A percentile compares a stretch with the other conserved stretches of the same genome.
Evolutionary conservation across 2,888 invertebrate species (phyloP).

Genomic region (Tinea trinotella): DNA sequence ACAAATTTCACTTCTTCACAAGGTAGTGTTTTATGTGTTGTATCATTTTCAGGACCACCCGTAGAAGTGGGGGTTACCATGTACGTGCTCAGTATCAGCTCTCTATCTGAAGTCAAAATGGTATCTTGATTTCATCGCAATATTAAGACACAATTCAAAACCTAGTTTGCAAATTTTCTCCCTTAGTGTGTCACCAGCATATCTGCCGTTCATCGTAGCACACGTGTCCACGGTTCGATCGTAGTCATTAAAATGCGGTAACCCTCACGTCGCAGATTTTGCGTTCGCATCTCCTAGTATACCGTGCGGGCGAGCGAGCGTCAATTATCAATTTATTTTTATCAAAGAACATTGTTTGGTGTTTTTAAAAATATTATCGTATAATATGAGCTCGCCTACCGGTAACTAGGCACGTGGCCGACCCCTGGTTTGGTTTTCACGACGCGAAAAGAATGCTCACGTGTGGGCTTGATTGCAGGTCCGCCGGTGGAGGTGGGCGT

Average conservation of each 20-base stretch:
- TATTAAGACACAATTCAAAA: conserved; percentile 62
- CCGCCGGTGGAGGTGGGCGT: conserved; percentile 97
- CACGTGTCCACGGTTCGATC: conserved; percentile 67
- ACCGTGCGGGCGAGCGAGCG: conserved; percentile 27
- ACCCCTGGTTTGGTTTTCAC: conserved; percentile 62
- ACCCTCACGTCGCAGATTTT: conserved; percentile 26
- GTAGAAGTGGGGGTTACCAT: conserved; percentile 89
- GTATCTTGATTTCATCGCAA: conserved; percentile 58
- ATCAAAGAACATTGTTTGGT: too few relatives aligned
- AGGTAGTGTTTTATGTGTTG: conserved; percentile 27
- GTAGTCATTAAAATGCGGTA: conserved; percentile 25
- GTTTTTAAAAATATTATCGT: too few relatives aligned
- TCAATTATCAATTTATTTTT: too few relatives aligned
- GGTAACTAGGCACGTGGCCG: conserved; percentile 47
- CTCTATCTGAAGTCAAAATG: conserved; percentile 89
- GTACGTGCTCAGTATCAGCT: conserved; percentile 89
- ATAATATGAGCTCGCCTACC: neutral
- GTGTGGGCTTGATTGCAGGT: conserved; percentile 82
- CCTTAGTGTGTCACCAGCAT: conserved; percentile 67
- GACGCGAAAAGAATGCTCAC: conserved; percentile 54
- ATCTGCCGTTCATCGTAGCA: conserved; percentile 63
- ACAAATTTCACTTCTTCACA: neutral
- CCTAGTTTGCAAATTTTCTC: conserved; percentile 60
- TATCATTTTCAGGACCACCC: conserved; percentile 80
- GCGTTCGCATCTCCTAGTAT: conserved; percentile 24